Evolutionary conservation across 2,797 vertebrate species (phyloP).

Genomic region (Tapera naevia): DNA sequence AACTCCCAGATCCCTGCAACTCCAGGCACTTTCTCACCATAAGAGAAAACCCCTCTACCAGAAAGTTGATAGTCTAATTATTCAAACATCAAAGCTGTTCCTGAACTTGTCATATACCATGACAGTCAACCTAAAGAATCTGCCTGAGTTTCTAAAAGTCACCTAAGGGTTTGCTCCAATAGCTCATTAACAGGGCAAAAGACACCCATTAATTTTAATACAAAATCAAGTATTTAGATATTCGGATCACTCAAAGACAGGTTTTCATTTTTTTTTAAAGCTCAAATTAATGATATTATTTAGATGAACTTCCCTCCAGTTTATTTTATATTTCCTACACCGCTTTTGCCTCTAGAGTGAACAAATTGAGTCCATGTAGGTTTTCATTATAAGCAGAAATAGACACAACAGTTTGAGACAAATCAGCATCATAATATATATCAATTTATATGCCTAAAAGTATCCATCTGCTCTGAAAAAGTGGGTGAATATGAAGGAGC

Average conservation of each 20-base stretch:
- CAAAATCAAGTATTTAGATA: slow-evolving; percentile 52
- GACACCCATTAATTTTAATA: slow-evolving; percentile 57
- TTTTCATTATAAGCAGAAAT: background rate
- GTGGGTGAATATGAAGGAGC: slow-evolving; percentile 53
- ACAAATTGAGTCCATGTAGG: background rate
- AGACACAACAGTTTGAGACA: background rate
- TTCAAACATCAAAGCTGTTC: slow-evolving; percentile 57
- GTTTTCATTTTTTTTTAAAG: slow-evolving; percentile 53
- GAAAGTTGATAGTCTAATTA: slow-evolving; percentile 45
- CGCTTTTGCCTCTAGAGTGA: slow-evolving; percentile 4
- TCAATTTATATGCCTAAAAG: slow-evolving; percentile 54
- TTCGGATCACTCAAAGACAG: background rate
- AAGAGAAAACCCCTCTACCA: background rate
- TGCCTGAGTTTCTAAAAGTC: slow-evolving; percentile 35
- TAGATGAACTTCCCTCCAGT: slow-evolving; percentile 39
- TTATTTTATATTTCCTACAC: background rate
- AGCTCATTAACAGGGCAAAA: slow-evolving; percentile 53
- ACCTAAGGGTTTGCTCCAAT: slow-evolving; percentile 51
- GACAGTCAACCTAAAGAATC: slow-evolving; percentile 37
- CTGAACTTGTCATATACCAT: slow-evolving; percentile 24
- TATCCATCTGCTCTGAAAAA: slow-evolving; percentile 66
- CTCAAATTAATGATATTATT: slow-evolving; percentile 44
- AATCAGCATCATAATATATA: slow-evolving; percentile 16
- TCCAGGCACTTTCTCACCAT: background rate
- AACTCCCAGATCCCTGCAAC: slow-evolving; percentile 5